These are phyloP conservation scores for Austrolebias charrua DNA, from an alignment of 2,797 vertebrate genomes.

Conservation along the genomic window DNA sequence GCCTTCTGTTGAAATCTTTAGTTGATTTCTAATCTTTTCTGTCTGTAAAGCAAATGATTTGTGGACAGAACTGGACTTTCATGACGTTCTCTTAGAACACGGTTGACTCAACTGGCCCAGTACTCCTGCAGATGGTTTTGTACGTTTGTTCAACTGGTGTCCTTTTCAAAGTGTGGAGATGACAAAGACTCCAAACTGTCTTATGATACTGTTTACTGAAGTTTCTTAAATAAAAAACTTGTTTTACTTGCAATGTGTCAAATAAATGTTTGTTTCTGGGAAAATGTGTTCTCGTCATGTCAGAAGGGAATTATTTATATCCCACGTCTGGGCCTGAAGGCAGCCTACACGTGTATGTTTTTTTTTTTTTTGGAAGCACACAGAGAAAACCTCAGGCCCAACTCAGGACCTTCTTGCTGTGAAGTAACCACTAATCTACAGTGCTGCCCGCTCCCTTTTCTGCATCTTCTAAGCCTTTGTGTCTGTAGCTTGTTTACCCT, in stretches of 20 bases:
- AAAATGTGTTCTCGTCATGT: constrained; percentile 8
- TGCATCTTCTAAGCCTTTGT: neutral
- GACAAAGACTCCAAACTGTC: constrained; percentile 29
- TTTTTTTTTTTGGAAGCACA: too few species aligned
- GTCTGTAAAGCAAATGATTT: constrained; percentile 1
- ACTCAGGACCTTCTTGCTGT: too few species aligned
- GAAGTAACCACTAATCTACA: neutral
- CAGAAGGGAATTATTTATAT: neutral
- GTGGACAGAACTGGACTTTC: constrained; percentile 39
- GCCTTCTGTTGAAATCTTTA: constrained; percentile 50
- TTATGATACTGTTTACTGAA: constrained; percentile 52
- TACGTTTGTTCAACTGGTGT: constrained; percentile 72
- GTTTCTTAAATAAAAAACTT: constrained; percentile 64
- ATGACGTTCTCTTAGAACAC: constrained; percentile 49
- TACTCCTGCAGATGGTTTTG: constrained; percentile 80
- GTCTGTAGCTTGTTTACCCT: too few species aligned
- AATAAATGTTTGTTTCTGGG: constrained; percentile 73
- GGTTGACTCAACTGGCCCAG: constrained; percentile 52
- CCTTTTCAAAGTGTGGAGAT: constrained; percentile 61
- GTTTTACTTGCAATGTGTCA: constrained; percentile 72
- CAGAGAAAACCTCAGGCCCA: too few species aligned
- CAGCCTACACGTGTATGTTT: too few species aligned
- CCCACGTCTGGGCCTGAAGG: too few species aligned
- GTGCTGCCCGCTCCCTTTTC: too few species aligned
- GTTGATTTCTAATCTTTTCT: constrained; percentile 30